Evolutionary conservation across 2,797 vertebrate species (phyloP).

Genomic region (Aphelocoma californica): DNA sequence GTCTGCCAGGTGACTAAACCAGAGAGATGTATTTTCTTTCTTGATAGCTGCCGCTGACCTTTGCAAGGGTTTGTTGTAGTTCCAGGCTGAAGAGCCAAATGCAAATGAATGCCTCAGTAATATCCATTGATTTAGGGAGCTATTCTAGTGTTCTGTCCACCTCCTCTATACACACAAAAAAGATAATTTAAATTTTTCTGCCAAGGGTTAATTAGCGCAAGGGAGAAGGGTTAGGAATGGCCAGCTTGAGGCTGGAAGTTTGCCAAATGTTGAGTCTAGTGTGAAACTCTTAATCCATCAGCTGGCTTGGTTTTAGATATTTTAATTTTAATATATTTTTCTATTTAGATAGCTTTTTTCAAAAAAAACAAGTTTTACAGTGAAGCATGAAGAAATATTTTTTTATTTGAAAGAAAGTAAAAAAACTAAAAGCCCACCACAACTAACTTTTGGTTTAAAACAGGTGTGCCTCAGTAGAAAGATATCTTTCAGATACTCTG

Average conservation of each 20-base stretch:
- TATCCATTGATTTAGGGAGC: neutral
- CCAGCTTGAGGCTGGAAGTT: neutral
- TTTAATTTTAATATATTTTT: neutral
- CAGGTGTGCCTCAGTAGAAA: neutral
- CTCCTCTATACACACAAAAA: neutral
- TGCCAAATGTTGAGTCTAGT: neutral
- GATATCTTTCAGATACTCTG: neutral
- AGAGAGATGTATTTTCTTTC: neutral
- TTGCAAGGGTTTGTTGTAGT: neutral
- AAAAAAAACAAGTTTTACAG: neutral
- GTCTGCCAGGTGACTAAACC: conserved; percentile 88
- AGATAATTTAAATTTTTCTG: neutral
- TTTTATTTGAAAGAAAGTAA: neutral
- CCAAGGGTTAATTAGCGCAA: neutral
- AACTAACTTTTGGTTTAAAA: neutral
- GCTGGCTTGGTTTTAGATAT: neutral
- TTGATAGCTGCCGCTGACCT: neutral
- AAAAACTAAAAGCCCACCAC: rapidly evolving
- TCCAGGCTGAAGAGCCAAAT: neutral
- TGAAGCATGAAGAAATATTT: neutral
- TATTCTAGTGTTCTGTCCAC: neutral
- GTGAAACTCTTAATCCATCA: neutral
- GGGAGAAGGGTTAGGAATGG: neutral
- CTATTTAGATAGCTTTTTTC: neutral
- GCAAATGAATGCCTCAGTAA: neutral